These are phyloP conservation scores for Ophioninae sp. DNA, from an alignment of 2,888 invertebrate species.

Conservation along the genomic window DNA sequence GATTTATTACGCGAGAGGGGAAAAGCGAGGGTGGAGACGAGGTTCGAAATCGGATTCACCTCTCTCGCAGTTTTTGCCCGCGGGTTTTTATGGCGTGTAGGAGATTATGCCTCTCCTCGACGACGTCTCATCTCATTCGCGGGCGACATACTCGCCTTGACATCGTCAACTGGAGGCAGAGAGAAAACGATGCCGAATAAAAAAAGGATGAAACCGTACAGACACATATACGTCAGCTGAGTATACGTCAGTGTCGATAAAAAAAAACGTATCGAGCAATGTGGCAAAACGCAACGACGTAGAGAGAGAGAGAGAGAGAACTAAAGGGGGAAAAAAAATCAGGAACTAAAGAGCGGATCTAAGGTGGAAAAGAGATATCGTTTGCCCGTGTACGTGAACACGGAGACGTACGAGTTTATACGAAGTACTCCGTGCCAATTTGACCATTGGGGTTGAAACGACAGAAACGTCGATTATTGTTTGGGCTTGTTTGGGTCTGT, in stretches of 20 bases:
- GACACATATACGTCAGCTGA: conserved; percentile 7
- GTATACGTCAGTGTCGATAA: neutral
- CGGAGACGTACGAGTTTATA: neutral
- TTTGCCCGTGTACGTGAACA: neutral
- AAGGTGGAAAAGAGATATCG: conserved; percentile 12
- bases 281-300: conserved; percentile 45
- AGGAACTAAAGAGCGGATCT: conserved; percentile 40
- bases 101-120: conserved; percentile 69
- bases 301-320: conserved; percentile 55
- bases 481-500: neutral
- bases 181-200: conserved; percentile 45
- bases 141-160: conserved; percentile 54
- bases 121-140: conserved; percentile 70
- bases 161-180: conserved; percentile 44
- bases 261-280: conserved; percentile 36
- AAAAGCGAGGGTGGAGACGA: conserved; percentile 37
- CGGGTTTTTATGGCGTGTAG: conserved; percentile 73
- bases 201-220: conserved; percentile 50
- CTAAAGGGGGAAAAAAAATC: conserved; percentile 37
- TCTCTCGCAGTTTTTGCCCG: conserved; percentile 70
- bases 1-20: conserved; percentile 42
- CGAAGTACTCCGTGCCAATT: conserved; percentile 10
- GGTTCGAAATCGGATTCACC: conserved; percentile 69
- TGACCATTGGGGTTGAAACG: neutral
- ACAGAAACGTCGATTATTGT: too few relatives aligned